Evolutionary conservation across 2,113 vertebrate species (phyloP).

Genomic region (Coreoperca whiteheadi): DNA sequence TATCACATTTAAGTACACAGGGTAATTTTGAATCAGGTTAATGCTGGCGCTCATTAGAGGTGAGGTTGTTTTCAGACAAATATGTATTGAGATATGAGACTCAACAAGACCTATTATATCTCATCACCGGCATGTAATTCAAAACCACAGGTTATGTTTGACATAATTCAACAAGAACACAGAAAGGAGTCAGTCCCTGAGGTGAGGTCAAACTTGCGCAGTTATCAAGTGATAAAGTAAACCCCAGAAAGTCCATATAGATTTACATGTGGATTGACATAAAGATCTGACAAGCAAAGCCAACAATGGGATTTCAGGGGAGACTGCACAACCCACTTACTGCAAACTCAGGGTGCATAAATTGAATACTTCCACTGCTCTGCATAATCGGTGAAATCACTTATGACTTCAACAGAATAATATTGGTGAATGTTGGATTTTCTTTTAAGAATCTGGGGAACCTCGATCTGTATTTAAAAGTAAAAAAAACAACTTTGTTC

Average conservation of each 20-base stretch:
- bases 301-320: conserved; percentile 38
- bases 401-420: conserved; percentile 24
- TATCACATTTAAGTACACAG: conserved; percentile 1
- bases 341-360: conserved; percentile 29
- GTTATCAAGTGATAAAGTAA: conserved; percentile 38
- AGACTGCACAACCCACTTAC: conserved; percentile 35
- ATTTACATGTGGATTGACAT: conserved; percentile 53
- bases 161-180: conserved; percentile 8
- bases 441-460: background rate
- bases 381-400: conserved; percentile 40
- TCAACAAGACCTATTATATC: background rate
- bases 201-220: conserved; percentile 17
- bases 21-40: conserved; percentile 19
- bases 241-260: conserved; percentile 44
- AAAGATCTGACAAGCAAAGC: conserved; percentile 45
- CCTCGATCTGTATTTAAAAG: background rate
- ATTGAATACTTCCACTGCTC: conserved; percentile 19
- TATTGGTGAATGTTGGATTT: background rate
- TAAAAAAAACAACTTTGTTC: background rate
- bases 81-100: background rate
- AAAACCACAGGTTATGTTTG: background rate
- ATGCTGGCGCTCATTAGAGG: background rate
- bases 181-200: conserved; percentile 15
- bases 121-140: background rate
- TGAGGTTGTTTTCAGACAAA: conserved; percentile 12